These are phyloP conservation scores for Mactra quadrangularis DNA, from an alignment of 1,140 invertebrate genomes.

Conservation along the genomic window DNA sequence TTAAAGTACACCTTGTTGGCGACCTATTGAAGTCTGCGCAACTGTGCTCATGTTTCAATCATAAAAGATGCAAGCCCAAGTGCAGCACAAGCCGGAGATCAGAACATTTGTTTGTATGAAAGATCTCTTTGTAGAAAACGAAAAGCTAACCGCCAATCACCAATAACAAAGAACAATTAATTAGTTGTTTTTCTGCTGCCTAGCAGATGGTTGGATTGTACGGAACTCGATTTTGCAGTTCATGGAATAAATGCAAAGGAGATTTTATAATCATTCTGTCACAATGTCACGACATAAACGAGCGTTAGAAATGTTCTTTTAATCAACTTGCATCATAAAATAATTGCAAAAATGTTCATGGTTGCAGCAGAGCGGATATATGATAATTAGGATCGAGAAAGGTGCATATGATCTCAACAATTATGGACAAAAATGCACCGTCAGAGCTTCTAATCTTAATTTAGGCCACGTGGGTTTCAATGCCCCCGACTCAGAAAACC, in stretches of 20 bases:
- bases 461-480: constrained; percentile 63
- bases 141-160: constrained; percentile 71
- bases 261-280: constrained; percentile 63
- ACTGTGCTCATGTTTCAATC: constrained; percentile 30
- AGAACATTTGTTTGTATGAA: constrained; percentile 54
- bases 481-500: constrained; percentile 46
- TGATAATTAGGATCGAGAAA: constrained; percentile 60
- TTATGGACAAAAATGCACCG: constrained; percentile 54
- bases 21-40: not conserved
- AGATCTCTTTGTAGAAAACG: constrained; percentile 64
- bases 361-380: constrained; percentile 59
- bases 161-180: constrained; percentile 74
- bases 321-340: constrained; percentile 66
- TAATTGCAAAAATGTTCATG: constrained; percentile 60
- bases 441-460: constrained; percentile 59
- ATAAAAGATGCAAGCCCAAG: constrained; percentile 52
- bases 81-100: constrained; percentile 41
- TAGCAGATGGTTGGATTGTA: constrained; percentile 67
- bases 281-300: constrained; percentile 56
- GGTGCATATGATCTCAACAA: constrained; percentile 50
- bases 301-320: constrained; percentile 61
- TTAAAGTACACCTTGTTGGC: not conserved
- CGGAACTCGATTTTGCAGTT: constrained; percentile 61
- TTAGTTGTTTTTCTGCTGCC: constrained; percentile 69
- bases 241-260: constrained; percentile 61